Percentiles rank a stretch among this genome's conserved stretches.
Conservation (phyloP, 1,140 invertebrate species). For the Drosophila parabipectinata region DNA sequence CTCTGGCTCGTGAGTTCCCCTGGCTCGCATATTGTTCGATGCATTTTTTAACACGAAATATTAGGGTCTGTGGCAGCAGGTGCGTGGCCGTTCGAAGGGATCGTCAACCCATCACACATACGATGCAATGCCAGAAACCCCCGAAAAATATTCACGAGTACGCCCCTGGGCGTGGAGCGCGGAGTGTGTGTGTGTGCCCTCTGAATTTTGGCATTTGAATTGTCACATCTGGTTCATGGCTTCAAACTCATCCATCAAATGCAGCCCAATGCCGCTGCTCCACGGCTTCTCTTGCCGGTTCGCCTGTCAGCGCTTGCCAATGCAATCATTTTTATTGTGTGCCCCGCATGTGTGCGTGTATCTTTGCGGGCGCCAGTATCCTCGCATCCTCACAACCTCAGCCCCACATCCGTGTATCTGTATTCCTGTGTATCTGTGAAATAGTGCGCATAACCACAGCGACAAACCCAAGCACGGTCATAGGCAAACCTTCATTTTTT, state of each 20-base stretch:
- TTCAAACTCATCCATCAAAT: slow-evolving; percentile 77
- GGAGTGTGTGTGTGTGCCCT: slow-evolving; percentile 21
- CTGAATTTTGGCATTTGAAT: slow-evolving; percentile 76
- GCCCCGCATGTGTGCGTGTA: slow-evolving; percentile 22
- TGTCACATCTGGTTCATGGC: slow-evolving; percentile 78
- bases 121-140: slow-evolving; percentile 7
- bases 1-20: slow-evolving; percentile 38
- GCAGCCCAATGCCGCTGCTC: slow-evolving; percentile 46
- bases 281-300: slow-evolving; percentile 4
- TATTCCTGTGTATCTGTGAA: slow-evolving; percentile 41
- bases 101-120: not conserved
- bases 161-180: slow-evolving; percentile 19
- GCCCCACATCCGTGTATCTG: not conserved
- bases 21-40: slow-evolving; percentile 64
- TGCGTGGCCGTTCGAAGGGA: slow-evolving; percentile 14
- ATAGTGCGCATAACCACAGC: slow-evolving; percentile 67
- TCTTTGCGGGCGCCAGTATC: slow-evolving; percentile 14
- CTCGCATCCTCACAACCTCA: not conserved
- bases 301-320: slow-evolving; percentile 67
- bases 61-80: slow-evolving; percentile 41
- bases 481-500: slow-evolving; percentile 38
- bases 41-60: slow-evolving; percentile 70
- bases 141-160: slow-evolving; percentile 17
- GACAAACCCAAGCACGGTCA: slow-evolving; percentile 57
- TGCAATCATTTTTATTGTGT: slow-evolving; percentile 80